Percentiles rank a stretch among this genome's conserved stretches.
These are phyloP conservation scores for Florisuga fusca DNA, from an alignment of 2,797 vertebrate species.

Conservation along the genomic window DNA sequence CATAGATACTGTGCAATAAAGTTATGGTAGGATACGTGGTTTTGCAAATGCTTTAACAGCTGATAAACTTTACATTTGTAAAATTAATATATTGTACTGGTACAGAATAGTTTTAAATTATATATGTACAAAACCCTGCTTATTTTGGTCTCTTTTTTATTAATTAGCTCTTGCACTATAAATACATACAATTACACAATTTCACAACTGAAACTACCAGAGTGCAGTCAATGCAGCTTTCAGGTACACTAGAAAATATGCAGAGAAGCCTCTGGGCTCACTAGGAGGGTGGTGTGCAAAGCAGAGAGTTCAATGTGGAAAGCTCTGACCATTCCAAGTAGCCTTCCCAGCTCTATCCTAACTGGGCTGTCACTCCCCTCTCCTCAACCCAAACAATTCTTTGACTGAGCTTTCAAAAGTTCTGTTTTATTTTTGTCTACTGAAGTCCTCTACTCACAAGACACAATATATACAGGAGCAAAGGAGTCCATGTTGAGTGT, in stretches of 20 bases:
- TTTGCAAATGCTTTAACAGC: constrained; percentile 97
- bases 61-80: constrained; percentile 86
- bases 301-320: background rate
- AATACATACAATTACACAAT: background rate
- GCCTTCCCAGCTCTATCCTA: background rate
- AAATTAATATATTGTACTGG: constrained; percentile 89
- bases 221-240: background rate
- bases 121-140: constrained; percentile 77
- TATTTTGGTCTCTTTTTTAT: constrained; percentile 68
- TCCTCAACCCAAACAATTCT: background rate
- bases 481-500: background rate
- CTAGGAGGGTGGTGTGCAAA: rapidly evolving
- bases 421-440: background rate
- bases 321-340: background rate
- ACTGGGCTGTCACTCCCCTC: background rate
- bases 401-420: background rate
- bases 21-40: constrained; percentile 90
- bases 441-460: background rate
- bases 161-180: background rate
- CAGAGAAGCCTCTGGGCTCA: background rate
- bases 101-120: constrained; percentile 88
- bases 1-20: constrained; percentile 97
- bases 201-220: background rate
- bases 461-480: background rate
- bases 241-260: background rate